Evolutionary conservation across 2,888 invertebrate species (phyloP), one percentile per base, ranked within the genome.

Genomic region (Tetranychus truncatus): DNA sequence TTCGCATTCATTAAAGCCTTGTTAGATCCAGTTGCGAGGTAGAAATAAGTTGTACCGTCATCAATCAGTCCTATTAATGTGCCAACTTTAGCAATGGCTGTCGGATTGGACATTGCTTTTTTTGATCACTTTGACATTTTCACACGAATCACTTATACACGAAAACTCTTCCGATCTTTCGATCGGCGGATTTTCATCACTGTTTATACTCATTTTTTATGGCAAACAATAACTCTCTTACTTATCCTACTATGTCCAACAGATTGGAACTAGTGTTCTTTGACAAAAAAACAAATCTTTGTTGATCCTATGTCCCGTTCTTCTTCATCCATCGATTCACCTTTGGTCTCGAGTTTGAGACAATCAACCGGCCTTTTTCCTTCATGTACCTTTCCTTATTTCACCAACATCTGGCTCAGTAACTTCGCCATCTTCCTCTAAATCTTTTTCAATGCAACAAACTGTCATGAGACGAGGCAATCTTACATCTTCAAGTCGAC

Each of bases 231-330:
- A 73, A 65, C 73, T 76, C 20, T 75, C 81, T 24, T 84, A 85
- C 77, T 83, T 87, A 81, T 84, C 84, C 78, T 85, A 87, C 79
- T 82, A 83, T 45, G 83, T 82, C 76, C 84, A 87, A 74, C 87
- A 87, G 81, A 88, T 94, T 8, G 88, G 94, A 73, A 92, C 88
- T 81, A 89, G 71, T 77, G 45, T 46, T 45, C 6, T 67, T 91
- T 0, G 87, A 86, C 80, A 87, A 87, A 34, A 86, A 88, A 75
- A 91, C 91, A 0, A 92, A 93, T 79, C 85, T 95, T 73, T 88
- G 91, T 77, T 84, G 45, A 72, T 44, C 24, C 55, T 18, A 24
- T 21, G 66, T 73, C 73, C 11, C 11, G 9, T n/a, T 45, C 21
- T 65, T 1, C 67, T 8, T 72, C 24, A 21, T 9, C 20, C 5